Base-by-base conservation (phyloP, 2,888 invertebrate genomes). In the Calliopum simillimum region DNA sequence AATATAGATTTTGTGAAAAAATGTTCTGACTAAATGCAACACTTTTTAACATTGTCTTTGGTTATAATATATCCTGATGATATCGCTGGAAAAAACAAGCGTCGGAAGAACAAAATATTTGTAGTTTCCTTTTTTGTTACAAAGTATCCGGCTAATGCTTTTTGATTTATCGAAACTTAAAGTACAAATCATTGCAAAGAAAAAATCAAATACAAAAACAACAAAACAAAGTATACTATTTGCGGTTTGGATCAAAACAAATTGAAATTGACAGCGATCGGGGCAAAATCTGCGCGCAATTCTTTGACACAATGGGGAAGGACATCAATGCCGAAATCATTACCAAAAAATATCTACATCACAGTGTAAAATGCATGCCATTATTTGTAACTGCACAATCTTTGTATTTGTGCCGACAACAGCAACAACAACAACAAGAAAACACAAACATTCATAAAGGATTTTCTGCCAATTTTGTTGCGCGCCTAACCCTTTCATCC, bases 241-340 rank as follows among this genome's bases (percentile, higher is more conserved):
- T 53, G 53, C 53, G 53, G 53, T 53, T 14, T 23, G 53, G 53
- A 53, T 53, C 23, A 53, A 23, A 53, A 53, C 21, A 21, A 53
- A 53, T 53, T 5, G 21, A 14, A 21, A 53, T 53, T 12, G 53
- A 14, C 23, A 3, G 21, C 11, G 53, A n/a, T 4, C 23, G 12
- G n/a, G n/a, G 33, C 33, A 33, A 33, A 33, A 33, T 33, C 33
- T 33, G 33, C 53, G 21, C 8, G 14, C 23, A 53, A 33, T 8
- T 33, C 33, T 23, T 53, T 53, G 19, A 53, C 23, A 53, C 16
- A 49, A 49, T 19, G 19, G n/a, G n/a, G n/a, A 33, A 8, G 33
- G 33, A 33, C 5, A 33, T 33, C 33, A 53, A 23, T 53, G 53
- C 13, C 16, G 19, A 53, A 23, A 19, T 53, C 53, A 2, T 53